Evolutionary conservation across 2,888 invertebrate genomes (phyloP), one percentile per base, ranked within the genome.

Genomic region (Thereva unica): DNA sequence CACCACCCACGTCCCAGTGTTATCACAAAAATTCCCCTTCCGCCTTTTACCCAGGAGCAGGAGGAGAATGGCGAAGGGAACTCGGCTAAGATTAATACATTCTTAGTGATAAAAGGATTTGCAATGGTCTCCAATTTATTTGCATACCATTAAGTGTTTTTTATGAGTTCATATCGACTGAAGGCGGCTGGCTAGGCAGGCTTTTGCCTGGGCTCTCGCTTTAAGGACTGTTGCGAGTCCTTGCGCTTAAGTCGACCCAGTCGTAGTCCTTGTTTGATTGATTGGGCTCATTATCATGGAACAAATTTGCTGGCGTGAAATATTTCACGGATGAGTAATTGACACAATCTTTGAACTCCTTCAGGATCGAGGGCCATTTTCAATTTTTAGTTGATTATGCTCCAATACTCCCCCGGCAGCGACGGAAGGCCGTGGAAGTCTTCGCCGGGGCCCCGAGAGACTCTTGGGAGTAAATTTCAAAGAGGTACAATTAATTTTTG

Each of bases 21-120:
- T 41, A 34, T 12, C 57, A 8, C n/a, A 10, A 35, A 10, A 10
- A 7, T 44, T 12, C n/a, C n/a, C 35, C 55, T 40, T 10, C 55
- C 34, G 10, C 38, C 6, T 59, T 37, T 42, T 34, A 23, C 8
- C 37, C 38, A 38, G 3, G 1, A 8, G 6, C 5, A 45, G 23
- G 42, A 55, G 38, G 38, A 56, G 40, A 40, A 40, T 23, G 47
- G n/a, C 42, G 44, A 55, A 41, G 12, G 38, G 47, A 63, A 49
- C 49, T 66, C 44, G 23, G 23, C 23, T 23, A 56, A 68, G 66
- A 68, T 68, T 68, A 68, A 68, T 68, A 68, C 63, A 65, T 68
- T 63, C 44, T 9, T 41, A 55, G 50, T 61, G 68, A 68, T 66
- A 68, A 68, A 61, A 66, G 68, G 55, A 66, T 66, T 68, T 66